Percentiles rank a stretch among this genome's conserved stretches.
phyloP scores from a whole-genome alignment of 2,888 invertebrate species.

The Macrosiphum euphorbiae region DNA sequence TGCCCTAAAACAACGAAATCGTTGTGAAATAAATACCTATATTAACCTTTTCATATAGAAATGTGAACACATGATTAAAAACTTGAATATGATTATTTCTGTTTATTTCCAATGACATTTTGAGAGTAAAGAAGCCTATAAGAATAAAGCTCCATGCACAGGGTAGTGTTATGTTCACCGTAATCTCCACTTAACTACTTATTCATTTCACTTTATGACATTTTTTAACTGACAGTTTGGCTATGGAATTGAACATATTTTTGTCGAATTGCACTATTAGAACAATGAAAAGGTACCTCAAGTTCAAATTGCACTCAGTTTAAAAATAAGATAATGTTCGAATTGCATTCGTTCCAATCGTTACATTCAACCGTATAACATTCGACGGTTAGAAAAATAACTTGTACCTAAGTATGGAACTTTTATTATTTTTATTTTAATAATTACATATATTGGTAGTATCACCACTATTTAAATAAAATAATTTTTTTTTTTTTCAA shows the following conservation, averaged over 20 bases:
- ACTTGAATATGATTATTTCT: neutral
- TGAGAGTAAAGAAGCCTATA: neutral
- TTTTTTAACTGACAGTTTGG: neutral
- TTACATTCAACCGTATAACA: neutral
- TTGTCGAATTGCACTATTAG: neutral
- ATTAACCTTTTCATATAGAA: neutral
- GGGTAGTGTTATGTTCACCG: neutral
- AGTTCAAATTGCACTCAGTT: neutral
- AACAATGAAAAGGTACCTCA: neutral
- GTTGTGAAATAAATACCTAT: neutral
- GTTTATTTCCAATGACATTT: neutral
- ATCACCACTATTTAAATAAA: too few relatives aligned
- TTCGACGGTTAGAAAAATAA: neutral
- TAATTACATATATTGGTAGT: too few relatives aligned
- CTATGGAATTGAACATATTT: neutral
- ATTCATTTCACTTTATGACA: neutral
- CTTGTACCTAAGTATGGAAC: too few relatives aligned
- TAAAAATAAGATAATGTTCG: neutral
- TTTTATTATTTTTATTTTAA: too few relatives aligned
- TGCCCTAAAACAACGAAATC: neutral
- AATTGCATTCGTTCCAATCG: neutral
- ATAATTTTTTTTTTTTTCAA: too few relatives aligned
- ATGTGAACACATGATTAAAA: neutral
- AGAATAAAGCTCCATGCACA: neutral
- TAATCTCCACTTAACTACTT: neutral